A percentile compares a stretch with the other conserved stretches of the same genome.
Conservation (phyloP, 2,113 vertebrate genomes). For the Scalopus aquaticus region DNA sequence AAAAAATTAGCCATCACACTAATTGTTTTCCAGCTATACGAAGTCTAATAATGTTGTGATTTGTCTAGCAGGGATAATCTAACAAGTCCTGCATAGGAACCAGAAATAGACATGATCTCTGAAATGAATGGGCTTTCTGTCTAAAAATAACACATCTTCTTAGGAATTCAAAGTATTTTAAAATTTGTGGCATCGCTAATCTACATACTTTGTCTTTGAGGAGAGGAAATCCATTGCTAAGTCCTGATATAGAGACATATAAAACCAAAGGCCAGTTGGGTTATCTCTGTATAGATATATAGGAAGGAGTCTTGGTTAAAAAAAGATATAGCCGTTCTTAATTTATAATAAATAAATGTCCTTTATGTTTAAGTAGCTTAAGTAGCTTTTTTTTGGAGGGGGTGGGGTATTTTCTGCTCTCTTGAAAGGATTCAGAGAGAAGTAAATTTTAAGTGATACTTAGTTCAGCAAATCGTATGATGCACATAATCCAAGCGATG, state of each 20-base stretch:
- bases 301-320: not conserved
- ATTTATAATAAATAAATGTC: not conserved
- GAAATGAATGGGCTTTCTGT: not conserved
- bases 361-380: not conserved
- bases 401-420: not conserved
- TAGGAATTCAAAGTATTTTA: conserved; percentile 25
- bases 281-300: not conserved
- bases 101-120: conserved; percentile 55
- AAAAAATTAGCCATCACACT: not conserved
- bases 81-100: not conserved
- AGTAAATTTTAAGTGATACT: not conserved
- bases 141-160: conserved; percentile 48
- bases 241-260: not conserved
- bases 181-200: not conserved
- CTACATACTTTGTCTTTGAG: not conserved
- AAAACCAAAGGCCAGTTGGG: not conserved
- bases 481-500: not conserved
- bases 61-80: not conserved
- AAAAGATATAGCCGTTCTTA: not conserved
- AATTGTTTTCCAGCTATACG: not conserved
- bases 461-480: not conserved
- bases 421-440: not conserved
- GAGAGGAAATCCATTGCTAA: conserved; percentile 17
- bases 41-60: not conserved
- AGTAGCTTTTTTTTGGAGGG: not conserved